Evolutionary conservation across 2,113 vertebrate genomes (phyloP).

Genomic region (Regulus satrapa): DNA sequence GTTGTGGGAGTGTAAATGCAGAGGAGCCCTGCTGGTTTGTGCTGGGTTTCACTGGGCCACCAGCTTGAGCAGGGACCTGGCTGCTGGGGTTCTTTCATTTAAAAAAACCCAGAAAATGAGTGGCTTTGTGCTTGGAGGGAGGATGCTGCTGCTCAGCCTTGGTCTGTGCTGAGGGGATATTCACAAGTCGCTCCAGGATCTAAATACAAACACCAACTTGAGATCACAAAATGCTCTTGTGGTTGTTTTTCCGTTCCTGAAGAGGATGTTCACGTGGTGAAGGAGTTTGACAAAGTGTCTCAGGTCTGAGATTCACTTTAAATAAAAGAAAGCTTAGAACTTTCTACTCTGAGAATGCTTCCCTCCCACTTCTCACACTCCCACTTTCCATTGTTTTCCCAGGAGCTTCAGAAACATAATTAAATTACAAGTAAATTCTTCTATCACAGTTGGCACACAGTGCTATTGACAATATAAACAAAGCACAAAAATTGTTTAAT

Average conservation of each 20-base stretch:
- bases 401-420: not conserved
- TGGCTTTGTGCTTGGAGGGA: not conserved
- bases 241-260: not conserved
- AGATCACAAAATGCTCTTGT: not conserved
- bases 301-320: not conserved
- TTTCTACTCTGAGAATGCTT: not conserved
- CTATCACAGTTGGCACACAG: not conserved
- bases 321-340: not conserved
- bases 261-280: not conserved
- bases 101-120: not conserved
- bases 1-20: not conserved
- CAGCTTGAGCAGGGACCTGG: accelerated
- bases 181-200: not conserved
- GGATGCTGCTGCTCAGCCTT: not conserved
- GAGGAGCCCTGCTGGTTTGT: not conserved
- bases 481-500: not conserved
- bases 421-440: not conserved
- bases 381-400: not conserved
- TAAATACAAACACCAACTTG: not conserved
- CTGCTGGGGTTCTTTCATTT: not conserved
- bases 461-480: conserved; percentile 15
- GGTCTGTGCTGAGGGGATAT: not conserved
- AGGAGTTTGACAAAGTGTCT: not conserved
- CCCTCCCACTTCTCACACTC: not conserved
- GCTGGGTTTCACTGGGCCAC: not conserved